phyloP scores from a whole-genome alignment of 2,113 vertebrate species.

The Irena cyanogastra region DNA sequence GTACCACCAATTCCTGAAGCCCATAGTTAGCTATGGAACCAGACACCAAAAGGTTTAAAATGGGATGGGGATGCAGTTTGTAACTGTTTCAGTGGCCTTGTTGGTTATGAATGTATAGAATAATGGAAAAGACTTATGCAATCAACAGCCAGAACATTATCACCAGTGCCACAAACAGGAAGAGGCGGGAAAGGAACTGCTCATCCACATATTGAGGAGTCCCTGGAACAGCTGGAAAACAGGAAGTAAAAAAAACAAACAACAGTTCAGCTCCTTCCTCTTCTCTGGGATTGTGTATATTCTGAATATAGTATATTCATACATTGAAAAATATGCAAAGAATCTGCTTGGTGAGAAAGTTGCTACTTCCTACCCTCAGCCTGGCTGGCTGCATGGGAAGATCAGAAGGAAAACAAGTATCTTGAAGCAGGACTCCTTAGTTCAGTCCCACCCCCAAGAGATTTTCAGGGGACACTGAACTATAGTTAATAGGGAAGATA shows the following conservation, averaged over 20 bases:
- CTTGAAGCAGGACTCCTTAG: neutral
- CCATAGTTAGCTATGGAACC: constrained; percentile 39
- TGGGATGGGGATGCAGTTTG: constrained; percentile 38
- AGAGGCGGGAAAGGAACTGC: constrained; percentile 97
- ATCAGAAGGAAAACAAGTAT: neutral
- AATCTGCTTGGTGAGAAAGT: neutral
- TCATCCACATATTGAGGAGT: constrained; percentile 95
- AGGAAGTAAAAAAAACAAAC: neutral
- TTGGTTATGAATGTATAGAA: neutral
- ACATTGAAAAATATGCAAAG: neutral
- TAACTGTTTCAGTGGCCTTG: constrained; percentile 56
- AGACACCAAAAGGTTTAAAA: constrained; percentile 56
- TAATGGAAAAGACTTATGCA: constrained; percentile 74
- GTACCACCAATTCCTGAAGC: constrained; percentile 45
- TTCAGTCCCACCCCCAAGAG: neutral
- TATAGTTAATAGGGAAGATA: neutral
- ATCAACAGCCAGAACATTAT: constrained; percentile 99
- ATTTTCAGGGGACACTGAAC: neutral
- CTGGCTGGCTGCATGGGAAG: neutral
- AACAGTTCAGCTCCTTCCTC: constrained; percentile 22
- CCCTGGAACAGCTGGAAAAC: constrained; percentile 86
- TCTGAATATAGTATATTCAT: neutral
- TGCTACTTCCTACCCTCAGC: neutral
- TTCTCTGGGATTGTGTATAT: neutral
- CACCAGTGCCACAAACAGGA: constrained; percentile 94